Conservation (phyloP, 2,113 vertebrate genomes). For the Atlantisia rogersi region DNA sequence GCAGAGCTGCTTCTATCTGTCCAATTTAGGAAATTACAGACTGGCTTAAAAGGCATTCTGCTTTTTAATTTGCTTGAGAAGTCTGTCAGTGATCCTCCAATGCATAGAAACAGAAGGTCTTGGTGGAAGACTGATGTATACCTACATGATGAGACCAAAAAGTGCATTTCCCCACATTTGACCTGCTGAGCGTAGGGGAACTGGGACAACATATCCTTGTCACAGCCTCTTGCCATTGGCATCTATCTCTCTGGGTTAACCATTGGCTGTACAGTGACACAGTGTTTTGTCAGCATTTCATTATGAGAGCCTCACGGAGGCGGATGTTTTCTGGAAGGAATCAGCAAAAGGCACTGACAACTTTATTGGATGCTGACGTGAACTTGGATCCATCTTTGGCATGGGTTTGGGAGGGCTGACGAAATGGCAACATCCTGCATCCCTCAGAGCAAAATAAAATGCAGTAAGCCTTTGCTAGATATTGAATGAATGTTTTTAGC, state of each 20-base stretch:
- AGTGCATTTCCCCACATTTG: not conserved
- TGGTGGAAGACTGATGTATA: not conserved
- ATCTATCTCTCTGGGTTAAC: conserved; percentile 3
- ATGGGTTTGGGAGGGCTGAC: not conserved
- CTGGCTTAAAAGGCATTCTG: conserved; percentile 18
- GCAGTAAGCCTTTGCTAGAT: not conserved
- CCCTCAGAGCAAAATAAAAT: not conserved
- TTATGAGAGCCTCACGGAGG: not conserved
- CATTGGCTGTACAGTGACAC: not conserved
- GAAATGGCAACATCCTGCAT: not conserved
- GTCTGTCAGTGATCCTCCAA: not conserved
- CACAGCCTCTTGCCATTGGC: not conserved
- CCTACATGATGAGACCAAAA: not conserved
- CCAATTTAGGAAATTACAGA: not conserved
- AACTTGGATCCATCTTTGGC: not conserved
- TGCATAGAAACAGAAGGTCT: not conserved
- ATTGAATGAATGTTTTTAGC: not conserved
- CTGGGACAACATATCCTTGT: conserved; percentile 22
- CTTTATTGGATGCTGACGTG: conserved; percentile 36
- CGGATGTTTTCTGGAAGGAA: conserved; percentile 62
- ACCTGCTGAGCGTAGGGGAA: not conserved
- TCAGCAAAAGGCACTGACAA: conserved; percentile 7
- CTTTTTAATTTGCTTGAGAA: not conserved
- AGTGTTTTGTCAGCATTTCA: conserved; percentile 47
- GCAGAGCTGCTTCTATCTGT: not conserved